phyloP scores from a whole-genome alignment of 2,888 invertebrate species.

The Venusia cambrica region DNA sequence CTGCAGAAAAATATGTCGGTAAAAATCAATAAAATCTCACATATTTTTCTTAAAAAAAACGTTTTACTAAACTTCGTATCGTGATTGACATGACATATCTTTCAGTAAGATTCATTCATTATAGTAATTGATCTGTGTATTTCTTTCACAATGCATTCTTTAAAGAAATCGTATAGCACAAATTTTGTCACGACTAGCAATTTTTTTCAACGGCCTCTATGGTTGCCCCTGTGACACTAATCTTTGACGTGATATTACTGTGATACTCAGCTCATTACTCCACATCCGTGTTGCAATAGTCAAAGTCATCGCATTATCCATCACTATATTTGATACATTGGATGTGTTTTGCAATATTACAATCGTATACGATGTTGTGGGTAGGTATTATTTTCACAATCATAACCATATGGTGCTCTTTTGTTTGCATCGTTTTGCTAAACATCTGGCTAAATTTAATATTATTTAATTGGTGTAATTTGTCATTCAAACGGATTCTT shows the following conservation, averaged over 20 bases:
- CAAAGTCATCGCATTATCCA: conserved; percentile 22
- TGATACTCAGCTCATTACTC: conserved; percentile 5
- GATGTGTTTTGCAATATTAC: conserved; percentile 41
- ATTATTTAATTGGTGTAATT: conserved; percentile 12
- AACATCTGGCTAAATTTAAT: conserved; percentile 17
- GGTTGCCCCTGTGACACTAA: not conserved
- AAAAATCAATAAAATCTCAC: no score
- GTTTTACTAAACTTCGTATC: no score
- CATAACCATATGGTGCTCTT: conserved; percentile 15
- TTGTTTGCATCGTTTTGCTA: conserved; percentile 8
- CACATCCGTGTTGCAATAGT: conserved; percentile 13
- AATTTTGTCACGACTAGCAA: not conserved
- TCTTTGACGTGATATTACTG: conserved; percentile 5
- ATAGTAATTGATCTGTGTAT: no score
- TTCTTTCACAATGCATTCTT: no score
- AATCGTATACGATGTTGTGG: no score
- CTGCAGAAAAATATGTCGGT: no score
- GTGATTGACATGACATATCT: no score
- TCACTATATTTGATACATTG: no score
- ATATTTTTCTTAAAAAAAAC: no score
- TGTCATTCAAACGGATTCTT: conserved; percentile 13
- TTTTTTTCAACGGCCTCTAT: no score
- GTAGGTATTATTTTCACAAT: conserved; percentile 17
- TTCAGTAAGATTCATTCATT: no score
- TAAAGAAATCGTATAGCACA: no score